A percentile compares a stretch with the other conserved stretches of the same genome.
Evolutionary conservation across 53 echinoderm and acorn worm species (phyloP).

Genomic region (Paelopatides confundens): DNA sequence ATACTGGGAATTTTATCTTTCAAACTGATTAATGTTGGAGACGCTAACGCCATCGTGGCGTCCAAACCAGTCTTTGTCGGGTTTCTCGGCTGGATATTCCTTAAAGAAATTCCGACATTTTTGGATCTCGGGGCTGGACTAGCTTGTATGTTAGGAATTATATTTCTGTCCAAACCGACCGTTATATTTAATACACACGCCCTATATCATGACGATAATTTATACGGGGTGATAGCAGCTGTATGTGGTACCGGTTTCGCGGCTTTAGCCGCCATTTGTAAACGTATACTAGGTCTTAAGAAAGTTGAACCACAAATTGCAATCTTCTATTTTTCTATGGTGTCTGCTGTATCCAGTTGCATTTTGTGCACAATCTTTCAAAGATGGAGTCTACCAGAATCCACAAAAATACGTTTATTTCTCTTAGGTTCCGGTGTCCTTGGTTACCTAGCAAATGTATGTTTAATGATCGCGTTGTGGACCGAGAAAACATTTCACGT

Average conservation of each 20-base stretch:
- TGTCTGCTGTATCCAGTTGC: constrained; percentile 18
- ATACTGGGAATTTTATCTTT: constrained; percentile 6
- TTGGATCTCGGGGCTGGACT: constrained; percentile 2
- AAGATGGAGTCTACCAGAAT: constrained; percentile 13
- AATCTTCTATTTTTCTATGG: constrained; percentile 41
- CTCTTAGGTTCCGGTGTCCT: constrained; percentile 18
- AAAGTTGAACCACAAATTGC: constrained; percentile 33
- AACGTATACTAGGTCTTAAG: constrained; percentile 24
- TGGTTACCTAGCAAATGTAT: constrained; percentile 30
- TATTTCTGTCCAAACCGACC: constrained; percentile 36
- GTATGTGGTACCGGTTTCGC: constrained; percentile 17
- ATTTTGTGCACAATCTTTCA: constrained; percentile 21
- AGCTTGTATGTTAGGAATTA: constrained; percentile 14
- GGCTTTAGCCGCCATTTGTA: constrained; percentile 18
- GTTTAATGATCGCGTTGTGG: constrained; percentile 23
- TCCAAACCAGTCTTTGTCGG: constrained; percentile 42
- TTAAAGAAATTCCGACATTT: constrained; percentile 11
- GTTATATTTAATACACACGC: constrained; percentile 13
- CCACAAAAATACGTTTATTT: constrained; percentile 15
- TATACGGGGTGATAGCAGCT: constrained; percentile 14
- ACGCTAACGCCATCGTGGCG: constrained; percentile 41
- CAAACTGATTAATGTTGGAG: constrained; percentile 36
- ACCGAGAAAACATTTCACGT: constrained; percentile 42
- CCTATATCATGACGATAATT: constrained; percentile 30
- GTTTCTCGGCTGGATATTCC: constrained; percentile 37